Base-by-base conservation (phyloP, 2,797 vertebrate genomes). In the Amphiprion clarkii region DNA sequence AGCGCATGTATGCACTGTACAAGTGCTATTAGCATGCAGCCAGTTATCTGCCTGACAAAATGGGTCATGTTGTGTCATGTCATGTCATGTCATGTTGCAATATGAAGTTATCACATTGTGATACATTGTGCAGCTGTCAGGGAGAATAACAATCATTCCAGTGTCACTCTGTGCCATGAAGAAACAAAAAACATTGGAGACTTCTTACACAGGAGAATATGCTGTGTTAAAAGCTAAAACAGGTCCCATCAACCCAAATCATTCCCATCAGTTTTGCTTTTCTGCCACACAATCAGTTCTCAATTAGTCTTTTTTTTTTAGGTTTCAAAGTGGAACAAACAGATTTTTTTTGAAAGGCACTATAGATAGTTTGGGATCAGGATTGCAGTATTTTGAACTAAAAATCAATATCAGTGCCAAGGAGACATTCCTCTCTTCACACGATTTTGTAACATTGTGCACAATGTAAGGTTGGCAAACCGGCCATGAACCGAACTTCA, bases 21-120 rank as follows among this genome's bases (percentile, higher is more conserved):
- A 60, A 74, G 57, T 33, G 72, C 71, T 76, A 74, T 88, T 87
- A 84, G 78, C 66, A 84, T 89, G 78, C 62, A 62, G 53, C 31
- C 52, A 80, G 72, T 63, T 74, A 76, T 64, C 76, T 23, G 59
- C 52, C 75, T 80, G 81, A 79, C 71, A 87, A 71, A 83, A 74
- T n/a, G 49, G 79, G 68, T 72, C 69, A 57, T 75, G 72, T 60
- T 44, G 19, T 67, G 66, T 82, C 64, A 67, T 62, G 61, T 40
- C 57, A 46, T 58, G 64, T 72, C 75, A 64, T 62, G 70, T 78
- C 61, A 67, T 29, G 33, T 10, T 36, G 33, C 8, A 10, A 42
- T 71, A 64, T 65, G 58, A 78, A 78, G 64, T 74, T 58, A 79
- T 84, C 68, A 57, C 55, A 78, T 84, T 49, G 57, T 65, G 71